Evolutionary conservation across 1,140 invertebrate genomes (phyloP).

Genomic region (Pseudobourletiella spinata): DNA sequence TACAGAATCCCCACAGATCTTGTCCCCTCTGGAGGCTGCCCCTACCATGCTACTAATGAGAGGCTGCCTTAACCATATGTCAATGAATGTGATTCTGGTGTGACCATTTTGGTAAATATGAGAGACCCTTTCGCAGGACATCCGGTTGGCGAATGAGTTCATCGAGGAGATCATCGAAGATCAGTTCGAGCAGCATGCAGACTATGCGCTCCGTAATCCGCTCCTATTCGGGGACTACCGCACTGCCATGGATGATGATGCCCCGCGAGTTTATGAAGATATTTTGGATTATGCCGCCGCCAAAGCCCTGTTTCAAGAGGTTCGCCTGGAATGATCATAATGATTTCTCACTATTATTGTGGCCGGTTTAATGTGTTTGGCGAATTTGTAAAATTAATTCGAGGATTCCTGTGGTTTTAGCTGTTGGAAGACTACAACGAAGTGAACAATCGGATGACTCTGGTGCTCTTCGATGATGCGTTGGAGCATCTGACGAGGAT

Average conservation of each 20-base stretch:
- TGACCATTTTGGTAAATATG: no score
- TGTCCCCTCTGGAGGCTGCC: no score
- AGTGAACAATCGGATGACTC: constrained; percentile 51
- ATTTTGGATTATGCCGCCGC: constrained; percentile 77
- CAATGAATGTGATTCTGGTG: no score
- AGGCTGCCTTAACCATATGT: no score
- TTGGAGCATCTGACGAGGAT: constrained; percentile 77
- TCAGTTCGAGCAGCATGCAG: constrained; percentile 43
- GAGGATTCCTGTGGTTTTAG: constrained; percentile 41
- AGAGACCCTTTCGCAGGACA: no score
- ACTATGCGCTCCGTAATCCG: constrained; percentile 66
- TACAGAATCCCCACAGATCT: no score
- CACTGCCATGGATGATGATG: constrained; percentile 67
- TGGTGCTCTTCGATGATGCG: constrained; percentile 83
- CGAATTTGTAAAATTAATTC: no score
- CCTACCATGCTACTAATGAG: no score
- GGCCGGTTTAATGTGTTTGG: no score
- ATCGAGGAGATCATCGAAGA: constrained; percentile 46
- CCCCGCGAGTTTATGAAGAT: constrained; percentile 75
- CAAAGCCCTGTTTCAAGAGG: constrained; percentile 73
- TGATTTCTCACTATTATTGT: not conserved
- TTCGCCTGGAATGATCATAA: constrained; percentile 38
- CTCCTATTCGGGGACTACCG: constrained; percentile 78
- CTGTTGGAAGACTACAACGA: constrained; percentile 81
- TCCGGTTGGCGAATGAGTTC: constrained; percentile 43